Evolutionary conservation across 2,797 vertebrate genomes (phyloP).

Genomic region (Glyptemys insculpta): DNA sequence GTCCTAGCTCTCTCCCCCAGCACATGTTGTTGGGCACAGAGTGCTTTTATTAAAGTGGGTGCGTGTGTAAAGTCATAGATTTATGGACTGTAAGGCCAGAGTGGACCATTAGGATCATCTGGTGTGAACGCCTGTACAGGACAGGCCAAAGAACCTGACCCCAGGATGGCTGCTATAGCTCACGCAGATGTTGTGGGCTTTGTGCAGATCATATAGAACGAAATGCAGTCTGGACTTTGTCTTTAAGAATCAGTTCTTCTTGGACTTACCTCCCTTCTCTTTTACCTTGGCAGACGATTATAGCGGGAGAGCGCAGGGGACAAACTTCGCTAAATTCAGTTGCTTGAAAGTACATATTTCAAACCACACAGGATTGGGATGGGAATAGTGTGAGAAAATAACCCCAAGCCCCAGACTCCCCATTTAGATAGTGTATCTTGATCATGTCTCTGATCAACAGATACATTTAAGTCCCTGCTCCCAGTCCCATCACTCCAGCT

Average conservation of each 20-base stretch:
- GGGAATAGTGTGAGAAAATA: neutral
- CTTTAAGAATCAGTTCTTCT: neutral
- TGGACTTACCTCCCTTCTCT: neutral
- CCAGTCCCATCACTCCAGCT: neutral
- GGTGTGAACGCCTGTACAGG: neutral
- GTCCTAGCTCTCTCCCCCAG: neutral
- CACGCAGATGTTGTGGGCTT: neutral
- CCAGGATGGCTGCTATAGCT: neutral
- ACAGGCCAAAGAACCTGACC: neutral
- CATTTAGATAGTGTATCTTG: neutral
- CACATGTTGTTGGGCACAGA: too few relatives aligned
- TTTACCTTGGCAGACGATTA: neutral
- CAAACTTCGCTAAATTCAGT: neutral
- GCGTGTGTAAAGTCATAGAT: neutral
- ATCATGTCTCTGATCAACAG: neutral
- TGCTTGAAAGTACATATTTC: neutral
- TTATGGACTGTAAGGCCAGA: neutral
- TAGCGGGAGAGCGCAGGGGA: accelerated
- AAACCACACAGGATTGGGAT: neutral
- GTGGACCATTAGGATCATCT: neutral
- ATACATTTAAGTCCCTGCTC: neutral
- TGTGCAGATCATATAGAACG: neutral
- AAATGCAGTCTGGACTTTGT: neutral
- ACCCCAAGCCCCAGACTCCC: neutral
- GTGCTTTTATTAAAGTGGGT: too few relatives aligned